phyloP scores from a whole-genome alignment of 2,113 vertebrate genomes.

The Nesogale talazaci region DNA sequence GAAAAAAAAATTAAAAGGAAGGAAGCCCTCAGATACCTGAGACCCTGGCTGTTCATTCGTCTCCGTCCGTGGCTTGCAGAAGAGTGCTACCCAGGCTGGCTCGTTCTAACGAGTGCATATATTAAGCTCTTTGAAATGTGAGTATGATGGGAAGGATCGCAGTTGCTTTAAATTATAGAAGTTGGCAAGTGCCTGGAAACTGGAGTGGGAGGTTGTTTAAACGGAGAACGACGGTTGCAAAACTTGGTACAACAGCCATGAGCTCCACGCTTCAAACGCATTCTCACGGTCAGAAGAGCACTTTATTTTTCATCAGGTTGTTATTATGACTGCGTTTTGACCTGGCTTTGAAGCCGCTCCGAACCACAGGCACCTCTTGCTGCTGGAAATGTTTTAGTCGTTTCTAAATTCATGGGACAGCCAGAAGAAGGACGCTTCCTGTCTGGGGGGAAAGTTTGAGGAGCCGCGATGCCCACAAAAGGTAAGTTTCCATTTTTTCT shows the following conservation, averaged over 20 bases:
- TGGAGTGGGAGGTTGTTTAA: conserved; percentile 85
- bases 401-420: conserved; percentile 58
- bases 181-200: conserved; percentile 84
- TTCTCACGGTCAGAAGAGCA: conserved; percentile 56
- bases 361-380: conserved; percentile 48
- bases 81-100: conserved; percentile 20
- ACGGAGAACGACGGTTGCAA: conserved; percentile 83
- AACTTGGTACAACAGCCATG: conserved; percentile 73
- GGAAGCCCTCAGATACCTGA: conserved; percentile 40
- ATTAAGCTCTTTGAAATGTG: conserved; percentile 82
- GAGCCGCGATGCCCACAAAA: conserved; percentile 60
- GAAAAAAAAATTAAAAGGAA: neutral
- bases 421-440: conserved; percentile 37
- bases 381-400: conserved; percentile 59
- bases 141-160: conserved; percentile 85
- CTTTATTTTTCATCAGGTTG: conserved; percentile 8
- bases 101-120: conserved; percentile 66
- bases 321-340: neutral
- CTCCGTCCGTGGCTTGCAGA: conserved; percentile 47
- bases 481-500: conserved; percentile 83
- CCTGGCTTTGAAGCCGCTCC: conserved; percentile 66
- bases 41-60: conserved; percentile 13
- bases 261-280: conserved; percentile 75
- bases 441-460: conserved; percentile 64
- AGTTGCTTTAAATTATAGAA: conserved; percentile 91